Evolutionary conservation across 2,113 vertebrate species (phyloP).

Genomic region (Myotis brandtii): DNA sequence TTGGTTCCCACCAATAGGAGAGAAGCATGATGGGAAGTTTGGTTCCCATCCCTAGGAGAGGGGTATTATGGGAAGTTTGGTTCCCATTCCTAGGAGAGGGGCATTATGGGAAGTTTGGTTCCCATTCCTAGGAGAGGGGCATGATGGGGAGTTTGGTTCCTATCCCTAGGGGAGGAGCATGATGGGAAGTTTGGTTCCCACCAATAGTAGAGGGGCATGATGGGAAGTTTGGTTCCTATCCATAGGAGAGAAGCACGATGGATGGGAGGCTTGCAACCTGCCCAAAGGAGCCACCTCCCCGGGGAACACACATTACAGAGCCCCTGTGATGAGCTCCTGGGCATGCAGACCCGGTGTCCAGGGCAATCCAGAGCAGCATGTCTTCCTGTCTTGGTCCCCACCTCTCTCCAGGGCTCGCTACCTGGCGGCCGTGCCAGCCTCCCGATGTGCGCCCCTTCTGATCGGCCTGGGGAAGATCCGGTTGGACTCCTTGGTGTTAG

Average conservation of each 20-base stretch:
- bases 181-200: background rate
- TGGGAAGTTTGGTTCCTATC: background rate
- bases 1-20: background rate
- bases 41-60: background rate
- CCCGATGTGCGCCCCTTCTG: slow-evolving; percentile 85
- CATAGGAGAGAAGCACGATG: background rate
- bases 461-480: slow-evolving; percentile 83
- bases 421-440: slow-evolving; percentile 80
- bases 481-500: slow-evolving; percentile 80
- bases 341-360: background rate
- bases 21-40: background rate
- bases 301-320: background rate
- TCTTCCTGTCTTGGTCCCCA: background rate
- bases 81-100: background rate
- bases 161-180: background rate
- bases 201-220: background rate
- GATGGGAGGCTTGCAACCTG: background rate
- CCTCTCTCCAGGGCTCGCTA: slow-evolving; percentile 83
- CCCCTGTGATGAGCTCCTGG: background rate
- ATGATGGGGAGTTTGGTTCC: background rate
- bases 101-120: background rate
- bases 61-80: background rate
- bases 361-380: background rate
- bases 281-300: background rate
- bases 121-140: background rate